Evolutionary conservation across 35 echinoderm and acorn worm species (phyloP).

Genomic region (Patiria miniata): DNA sequence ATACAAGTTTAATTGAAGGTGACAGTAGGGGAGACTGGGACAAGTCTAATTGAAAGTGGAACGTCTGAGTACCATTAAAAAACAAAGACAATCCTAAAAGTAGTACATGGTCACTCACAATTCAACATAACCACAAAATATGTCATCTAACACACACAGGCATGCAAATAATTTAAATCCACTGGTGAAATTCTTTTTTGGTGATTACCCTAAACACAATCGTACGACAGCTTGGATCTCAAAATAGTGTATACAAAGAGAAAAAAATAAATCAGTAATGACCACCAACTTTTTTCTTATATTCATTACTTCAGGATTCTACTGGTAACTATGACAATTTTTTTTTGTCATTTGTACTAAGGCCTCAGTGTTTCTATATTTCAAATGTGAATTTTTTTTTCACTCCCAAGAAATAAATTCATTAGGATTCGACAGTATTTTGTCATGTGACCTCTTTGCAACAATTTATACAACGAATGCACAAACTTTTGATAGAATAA

Average conservation of each 20-base stretch:
- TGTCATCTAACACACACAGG: background rate
- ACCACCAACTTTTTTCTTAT: constrained; percentile 7
- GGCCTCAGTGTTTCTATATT: background rate
- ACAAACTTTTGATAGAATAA: constrained; percentile 5
- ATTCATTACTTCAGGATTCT: constrained; percentile 1
- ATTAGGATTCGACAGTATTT: background rate
- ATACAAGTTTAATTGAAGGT: no score
- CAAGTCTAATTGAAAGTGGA: background rate
- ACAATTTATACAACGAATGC: constrained; percentile 3
- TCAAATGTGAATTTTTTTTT: background rate
- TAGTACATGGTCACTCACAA: constrained; percentile 9
- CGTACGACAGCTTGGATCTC: background rate
- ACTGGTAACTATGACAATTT: constrained; percentile 1
- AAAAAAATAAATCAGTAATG: background rate
- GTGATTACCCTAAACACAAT: background rate
- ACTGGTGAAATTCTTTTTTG: background rate
- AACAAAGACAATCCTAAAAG: background rate
- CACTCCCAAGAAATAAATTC: background rate
- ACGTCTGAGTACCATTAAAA: no score
- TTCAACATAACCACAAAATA: background rate
- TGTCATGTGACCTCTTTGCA: background rate
- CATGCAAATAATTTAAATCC: constrained; percentile 17
- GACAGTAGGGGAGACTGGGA: background rate
- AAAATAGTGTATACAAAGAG: background rate
- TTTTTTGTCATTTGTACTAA: constrained; percentile 2